phyloP scores from a whole-genome alignment of 2,797 vertebrate species.

The Aldrovandia affinis region DNA sequence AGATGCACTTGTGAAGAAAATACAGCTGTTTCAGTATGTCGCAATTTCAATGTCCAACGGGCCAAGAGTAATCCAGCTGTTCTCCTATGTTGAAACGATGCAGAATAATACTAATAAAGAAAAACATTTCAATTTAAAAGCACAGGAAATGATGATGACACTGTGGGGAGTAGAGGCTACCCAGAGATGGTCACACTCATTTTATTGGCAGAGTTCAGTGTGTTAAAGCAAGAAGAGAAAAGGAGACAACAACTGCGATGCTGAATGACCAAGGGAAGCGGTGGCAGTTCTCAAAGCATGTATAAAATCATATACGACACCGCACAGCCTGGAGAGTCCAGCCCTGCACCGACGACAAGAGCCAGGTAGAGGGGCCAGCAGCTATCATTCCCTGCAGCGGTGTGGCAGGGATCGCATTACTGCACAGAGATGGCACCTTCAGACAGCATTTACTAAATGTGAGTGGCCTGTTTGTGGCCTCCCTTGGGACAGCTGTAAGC shows the following conservation, averaged over 20 bases:
- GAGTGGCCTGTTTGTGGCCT: constrained; percentile 61
- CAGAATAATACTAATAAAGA: constrained; percentile 36
- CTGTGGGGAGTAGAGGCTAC: constrained; percentile 25
- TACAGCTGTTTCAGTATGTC: constrained; percentile 57
- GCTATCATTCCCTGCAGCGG: neutral
- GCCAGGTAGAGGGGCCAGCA: neutral
- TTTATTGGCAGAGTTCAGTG: constrained; percentile 39
- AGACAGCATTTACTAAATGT: constrained; percentile 64
- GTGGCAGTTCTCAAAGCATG: neutral
- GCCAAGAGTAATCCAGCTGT: constrained; percentile 42
- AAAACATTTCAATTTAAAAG: neutral
- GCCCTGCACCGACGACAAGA: constrained; percentile 25
- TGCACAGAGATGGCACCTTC: constrained; percentile 50
- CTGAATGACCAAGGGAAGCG: neutral
- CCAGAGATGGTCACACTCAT: constrained; percentile 41
- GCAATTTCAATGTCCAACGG: constrained; percentile 49
- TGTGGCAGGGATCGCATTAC: constrained; percentile 48
- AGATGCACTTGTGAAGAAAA: constrained; percentile 41
- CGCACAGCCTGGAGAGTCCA: neutral
- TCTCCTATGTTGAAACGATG: constrained; percentile 38
- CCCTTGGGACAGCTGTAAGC: constrained; percentile 69
- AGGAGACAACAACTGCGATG: neutral
- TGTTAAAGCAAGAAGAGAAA: neutral
- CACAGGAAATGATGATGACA: neutral
- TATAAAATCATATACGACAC: neutral